phyloP scores from a whole-genome alignment of 2,113 vertebrate species.

The Syngnathus scovelli region DNA sequence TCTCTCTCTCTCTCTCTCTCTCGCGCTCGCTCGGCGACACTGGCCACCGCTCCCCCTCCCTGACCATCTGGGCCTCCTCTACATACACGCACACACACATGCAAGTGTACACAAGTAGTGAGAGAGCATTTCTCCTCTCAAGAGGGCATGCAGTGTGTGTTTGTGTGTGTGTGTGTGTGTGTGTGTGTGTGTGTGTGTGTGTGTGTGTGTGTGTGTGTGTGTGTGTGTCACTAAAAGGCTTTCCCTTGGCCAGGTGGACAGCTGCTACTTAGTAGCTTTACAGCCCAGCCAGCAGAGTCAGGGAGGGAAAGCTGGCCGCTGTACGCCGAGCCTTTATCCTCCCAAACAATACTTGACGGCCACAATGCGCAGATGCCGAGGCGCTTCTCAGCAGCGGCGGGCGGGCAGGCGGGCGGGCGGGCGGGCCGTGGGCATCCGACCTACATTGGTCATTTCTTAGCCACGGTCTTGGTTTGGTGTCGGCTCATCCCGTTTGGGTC shows the following conservation, averaged over 20 bases:
- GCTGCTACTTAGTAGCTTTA: conserved; percentile 70
- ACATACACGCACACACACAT: conserved; percentile 7
- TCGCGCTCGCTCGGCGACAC: conserved; percentile 54
- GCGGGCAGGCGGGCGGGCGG: no score
- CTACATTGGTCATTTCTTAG: no score
- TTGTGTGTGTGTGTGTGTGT: conserved; percentile 7
- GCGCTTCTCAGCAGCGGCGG: no score
- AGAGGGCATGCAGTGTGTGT: conserved; percentile 40
- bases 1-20: conserved; percentile 23
- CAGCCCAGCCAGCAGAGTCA: conserved; percentile 59
- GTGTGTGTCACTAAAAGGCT: conserved; percentile 43
- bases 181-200: conserved; percentile 1
- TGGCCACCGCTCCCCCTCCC: conserved; percentile 60
- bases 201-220: conserved; percentile 21
- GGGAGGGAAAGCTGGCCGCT: conserved; percentile 42
- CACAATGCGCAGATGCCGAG: background rate
- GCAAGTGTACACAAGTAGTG: conserved; percentile 14
- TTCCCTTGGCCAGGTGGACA: conserved; percentile 73
- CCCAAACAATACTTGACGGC: conserved; percentile 23
- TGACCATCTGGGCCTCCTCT: conserved; percentile 66
- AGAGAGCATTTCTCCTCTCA: conserved; percentile 45
- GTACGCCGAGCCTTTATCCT: conserved; percentile 53
- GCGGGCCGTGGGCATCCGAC: background rate
- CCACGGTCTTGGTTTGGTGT: no score
- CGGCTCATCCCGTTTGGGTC: no score